Base-by-base conservation (phyloP, 2,113 vertebrate genomes). In the Lethenteron reissneri region DNA sequence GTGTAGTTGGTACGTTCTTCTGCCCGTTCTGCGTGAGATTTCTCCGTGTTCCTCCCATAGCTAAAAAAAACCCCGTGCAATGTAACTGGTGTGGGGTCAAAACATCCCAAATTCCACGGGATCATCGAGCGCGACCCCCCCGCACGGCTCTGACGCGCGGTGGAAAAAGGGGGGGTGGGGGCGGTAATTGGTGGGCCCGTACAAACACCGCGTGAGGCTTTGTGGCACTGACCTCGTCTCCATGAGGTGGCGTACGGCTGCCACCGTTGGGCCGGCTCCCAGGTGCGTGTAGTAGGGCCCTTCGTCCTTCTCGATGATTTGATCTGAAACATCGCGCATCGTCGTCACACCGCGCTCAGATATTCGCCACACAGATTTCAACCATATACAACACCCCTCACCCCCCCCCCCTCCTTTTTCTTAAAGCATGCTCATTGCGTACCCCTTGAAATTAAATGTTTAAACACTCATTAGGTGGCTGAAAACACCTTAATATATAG, bases 241-340 rank as follows among this genome's bases (percentile, higher is more conserved):
- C 92, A 99, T 99, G 78, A 95, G 84, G 73, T 85, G 82, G 81
- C 94, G 80, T 80, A 99, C 86, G 73, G 92, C 89, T 3, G 87
- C 84, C 21, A 99, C 86, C 0, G 85, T 90, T 73, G 90, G 92
- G 76, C 91, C 94, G 3, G 92, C 86, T 78, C 94, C 94, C 79
- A 97, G 82, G 80, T 99, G 94, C 74, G 91, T 99, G 78, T 99
- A 99, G 76, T 97, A 97, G 0, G 92, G 94, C 17, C 92, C 92
- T 80, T 99, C 92, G 2, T 99, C 92, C 81, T 95, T 97, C 81
- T 96, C 92, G 76, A 86, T 78, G 2, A 94, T 86, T 84, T 95
- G 88, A 75, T 92, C 94, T 97, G 79, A 73, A 71, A 74, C 70
- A 73, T 76, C 11, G n/a, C n/a, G n/a, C n/a, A n/a, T n/a, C n/a